Conservation (phyloP, 1,140 invertebrate species). For the Apis laboriosa region DNA sequence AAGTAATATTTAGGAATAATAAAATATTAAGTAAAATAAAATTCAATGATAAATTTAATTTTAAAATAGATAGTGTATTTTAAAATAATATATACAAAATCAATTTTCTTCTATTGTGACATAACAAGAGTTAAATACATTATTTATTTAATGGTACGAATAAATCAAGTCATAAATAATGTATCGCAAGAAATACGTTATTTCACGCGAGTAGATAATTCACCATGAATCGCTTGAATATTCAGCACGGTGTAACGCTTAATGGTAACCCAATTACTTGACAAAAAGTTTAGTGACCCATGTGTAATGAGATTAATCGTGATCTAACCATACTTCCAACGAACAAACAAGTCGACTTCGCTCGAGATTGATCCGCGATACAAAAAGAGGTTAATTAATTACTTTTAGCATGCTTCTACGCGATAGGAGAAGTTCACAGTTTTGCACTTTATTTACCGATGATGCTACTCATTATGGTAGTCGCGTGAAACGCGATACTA, state of each 20-base stretch:
- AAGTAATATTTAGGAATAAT: too few relatives aligned
- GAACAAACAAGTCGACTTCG: constrained; percentile 45
- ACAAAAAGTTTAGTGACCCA: constrained; percentile 50
- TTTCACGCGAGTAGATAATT: neutral
- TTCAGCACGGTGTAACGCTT: constrained; percentile 1
- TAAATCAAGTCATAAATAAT: neutral
- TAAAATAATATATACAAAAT: too few relatives aligned
- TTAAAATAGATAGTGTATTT: too few relatives aligned
- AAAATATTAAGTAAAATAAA: too few relatives aligned
- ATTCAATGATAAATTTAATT: too few relatives aligned
- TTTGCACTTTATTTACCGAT: constrained; percentile 24
- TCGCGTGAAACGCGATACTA: neutral
- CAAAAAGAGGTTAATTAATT: constrained; percentile 54
- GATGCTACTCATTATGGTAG: constrained; percentile 1
- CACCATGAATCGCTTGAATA: neutral
- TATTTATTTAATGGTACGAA: neutral
- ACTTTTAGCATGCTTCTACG: constrained; percentile 27
- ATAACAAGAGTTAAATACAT: too few relatives aligned
- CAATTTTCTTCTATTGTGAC: too few relatives aligned
- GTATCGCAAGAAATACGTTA: too few relatives aligned
- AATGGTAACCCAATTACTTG: constrained; percentile 33
- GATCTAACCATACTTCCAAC: constrained; percentile 11
- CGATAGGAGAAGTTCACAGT: constrained; percentile 10
- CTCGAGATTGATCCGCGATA: constrained; percentile 26
- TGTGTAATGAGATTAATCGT: constrained; percentile 51